Base-by-base conservation (phyloP, 2,113 vertebrate genomes). In the Epinephelus cyanopodus region DNA sequence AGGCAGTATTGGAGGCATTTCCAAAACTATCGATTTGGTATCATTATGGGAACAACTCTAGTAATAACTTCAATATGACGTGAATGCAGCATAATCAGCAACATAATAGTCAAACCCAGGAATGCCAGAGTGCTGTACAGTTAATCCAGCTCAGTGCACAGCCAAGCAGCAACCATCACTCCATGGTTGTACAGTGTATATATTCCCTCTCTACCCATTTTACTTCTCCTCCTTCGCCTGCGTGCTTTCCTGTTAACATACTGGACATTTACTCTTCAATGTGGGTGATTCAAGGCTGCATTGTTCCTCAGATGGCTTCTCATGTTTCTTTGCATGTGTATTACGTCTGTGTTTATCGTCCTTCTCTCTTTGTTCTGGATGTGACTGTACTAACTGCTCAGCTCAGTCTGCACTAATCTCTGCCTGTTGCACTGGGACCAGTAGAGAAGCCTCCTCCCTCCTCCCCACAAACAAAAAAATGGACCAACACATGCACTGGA, bases 401-500 rank as follows among this genome's bases (percentile, higher is more conserved):
- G n/a, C 57, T 78, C 70, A 10, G 62, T 66, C 81, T 79, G 82
- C 83, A 71, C 85, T 74, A 53, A 52, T 45, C 63, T 64, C 66
- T 53, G 63, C 81, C 65, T 77, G 82, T 85, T 79, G 54, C 80
- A 70, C 86, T 74, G 70, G 76, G 79, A 85, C 77, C 60, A 82
- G 84, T 80, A 37, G 27, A 21, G n/a, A 73, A 74, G 56, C 72
- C 48, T 5, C n/a, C 33, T 4, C 17, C 6, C 23, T 58, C 3
- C 19, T 13, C 2, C 29, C 6, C 1, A 7, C 45, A 27, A 21
- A 53, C 19, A 18, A 53, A 8, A 71, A 70, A 72, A 68, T 21
- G 70, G 81, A 90, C 78, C 85, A 81, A 85, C 72, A 64, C 66
- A 77, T 69, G 60, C 79, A 42, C 80, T 85, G 86, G 86, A 79